Base-by-base conservation (phyloP, 2,113 vertebrate genomes). In the Melanerpes formicivorus region DNA sequence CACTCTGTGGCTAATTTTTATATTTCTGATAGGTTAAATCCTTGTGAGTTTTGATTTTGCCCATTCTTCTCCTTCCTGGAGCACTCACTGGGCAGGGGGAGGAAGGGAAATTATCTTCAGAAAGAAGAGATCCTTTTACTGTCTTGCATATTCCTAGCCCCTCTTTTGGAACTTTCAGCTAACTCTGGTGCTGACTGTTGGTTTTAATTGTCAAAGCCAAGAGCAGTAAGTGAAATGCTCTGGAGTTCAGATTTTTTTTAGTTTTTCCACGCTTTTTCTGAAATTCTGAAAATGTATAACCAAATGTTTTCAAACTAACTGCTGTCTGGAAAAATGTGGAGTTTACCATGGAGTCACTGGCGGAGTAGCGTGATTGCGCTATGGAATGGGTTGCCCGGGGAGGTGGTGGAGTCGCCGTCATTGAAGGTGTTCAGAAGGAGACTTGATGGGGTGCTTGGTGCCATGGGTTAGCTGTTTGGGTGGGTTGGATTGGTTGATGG, bases 21-120 rank as follows among this genome's bases (percentile, higher is more conserved):
- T 11, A 29, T 55, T 67, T 86, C 42, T 72, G 48, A 22, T 19
- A 55, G 22, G 55, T 63, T 80, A 80, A 90, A 60, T 4, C 7
- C 11, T 56, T 44, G 6, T 32, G 19, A 58, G 30, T 52, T 87
- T 85, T 73, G 29, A 29, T 85, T 85, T 82, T 73, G 9, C 26
- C 7, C 2, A 1, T 81, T 90, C 34, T 5, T 25, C 2, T 63
- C 9, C 23, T 34, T 3, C 54, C 16, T 27, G 30, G 22, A 71
- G 12, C 64, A 54, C 74, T 70, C 0, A 1, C 3, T 40, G 63
- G 27, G 23, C 6, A 4, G 0, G 23, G 10, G 5, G 0, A 25
- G 25, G 50, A 63, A 37, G 37, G 4, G 23, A 42, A 58, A 30
- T 14, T n/a, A 9, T 44, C 7, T 72, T 42, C 10, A 59, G 58